These are phyloP conservation scores for Saxidomus purpurata DNA, from an alignment of 1,140 invertebrate species.

Conservation along the genomic window DNA sequence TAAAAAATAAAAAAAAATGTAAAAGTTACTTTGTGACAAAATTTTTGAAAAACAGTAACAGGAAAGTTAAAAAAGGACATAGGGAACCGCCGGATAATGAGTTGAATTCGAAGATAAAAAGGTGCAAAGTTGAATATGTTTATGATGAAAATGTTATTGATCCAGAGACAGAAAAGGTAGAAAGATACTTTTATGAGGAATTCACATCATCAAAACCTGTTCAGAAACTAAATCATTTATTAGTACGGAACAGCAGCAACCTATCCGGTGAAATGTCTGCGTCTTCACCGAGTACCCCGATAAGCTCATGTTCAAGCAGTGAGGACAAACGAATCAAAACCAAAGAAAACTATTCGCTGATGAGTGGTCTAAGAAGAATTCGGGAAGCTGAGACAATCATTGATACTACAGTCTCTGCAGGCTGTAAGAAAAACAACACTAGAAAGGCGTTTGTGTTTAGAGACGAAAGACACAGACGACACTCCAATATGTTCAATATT, in stretches of 20 bases:
- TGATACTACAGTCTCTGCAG: constrained; percentile 61
- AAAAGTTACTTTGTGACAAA: constrained; percentile 51
- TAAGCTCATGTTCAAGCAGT: constrained; percentile 67
- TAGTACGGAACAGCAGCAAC: constrained; percentile 33
- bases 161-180: constrained; percentile 82
- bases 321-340: constrained; percentile 66
- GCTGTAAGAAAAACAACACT: constrained; percentile 12
- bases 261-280: constrained; percentile 50
- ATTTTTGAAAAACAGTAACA: constrained; percentile 20
- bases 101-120: background rate
- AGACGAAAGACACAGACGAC: constrained; percentile 66
- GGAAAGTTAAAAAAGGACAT: background rate
- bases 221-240: constrained; percentile 17
- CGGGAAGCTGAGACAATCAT: constrained; percentile 74
- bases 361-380: constrained; percentile 73
- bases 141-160: constrained; percentile 84
- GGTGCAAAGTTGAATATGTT: constrained; percentile 80
- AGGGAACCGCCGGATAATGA: background rate
- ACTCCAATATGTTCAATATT: constrained; percentile 71
- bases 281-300: constrained; percentile 63
- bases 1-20: background rate
- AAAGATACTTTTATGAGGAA: constrained; percentile 83
- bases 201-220: constrained; percentile 22
- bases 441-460: constrained; percentile 73
- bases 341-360: constrained; percentile 69